phyloP scores from a whole-genome alignment of 2,888 invertebrate genomes.

The Andrena bucephala region DNA sequence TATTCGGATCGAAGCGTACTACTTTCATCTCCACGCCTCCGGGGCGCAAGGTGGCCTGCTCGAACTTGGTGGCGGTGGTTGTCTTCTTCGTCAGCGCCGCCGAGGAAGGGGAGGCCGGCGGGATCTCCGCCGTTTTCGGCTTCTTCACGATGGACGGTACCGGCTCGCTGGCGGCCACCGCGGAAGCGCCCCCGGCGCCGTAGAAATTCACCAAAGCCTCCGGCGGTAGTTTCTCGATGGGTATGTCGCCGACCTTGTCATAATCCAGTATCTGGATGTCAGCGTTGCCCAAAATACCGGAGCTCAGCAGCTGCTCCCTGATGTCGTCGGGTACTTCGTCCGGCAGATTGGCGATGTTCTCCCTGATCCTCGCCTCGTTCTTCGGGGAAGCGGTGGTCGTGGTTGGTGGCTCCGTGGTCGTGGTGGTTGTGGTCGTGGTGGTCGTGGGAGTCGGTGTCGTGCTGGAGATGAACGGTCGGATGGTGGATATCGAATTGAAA shows the following conservation, averaged over 20 bases:
- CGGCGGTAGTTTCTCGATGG: slow-evolving; percentile 92
- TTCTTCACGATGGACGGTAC: slow-evolving; percentile 88
- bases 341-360: slow-evolving; percentile 87
- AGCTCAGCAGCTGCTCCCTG: slow-evolving; percentile 92
- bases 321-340: slow-evolving; percentile 96
- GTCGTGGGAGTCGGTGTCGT: slow-evolving; percentile 84
- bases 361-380: slow-evolving; percentile 85
- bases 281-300: slow-evolving; percentile 94
- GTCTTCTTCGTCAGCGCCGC: slow-evolving; percentile 65
- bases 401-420: slow-evolving; percentile 86
- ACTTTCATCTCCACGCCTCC: slow-evolving; percentile 94
- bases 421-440: slow-evolving; percentile 86
- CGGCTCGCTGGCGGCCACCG: slow-evolving; percentile 89
- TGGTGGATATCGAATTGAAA: slow-evolving; percentile 81
- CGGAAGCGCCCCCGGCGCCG: slow-evolving; percentile 92
- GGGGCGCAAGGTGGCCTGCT: slow-evolving; percentile 83
- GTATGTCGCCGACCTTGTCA: slow-evolving; percentile 94
- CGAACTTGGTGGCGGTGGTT: slow-evolving; percentile 75
- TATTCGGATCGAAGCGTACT: slow-evolving; percentile 92
- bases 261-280: slow-evolving; percentile 95
- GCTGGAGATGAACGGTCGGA: slow-evolving; percentile 85
- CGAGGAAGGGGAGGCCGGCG: slow-evolving; percentile 42
- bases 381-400: slow-evolving; percentile 86
- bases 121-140: slow-evolving; percentile 69
- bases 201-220: slow-evolving; percentile 95